Evolutionary conservation across 1,140 invertebrate genomes (phyloP), one percentile per base, ranked within the genome.

Genomic region (Hylaeus volcanicus): DNA sequence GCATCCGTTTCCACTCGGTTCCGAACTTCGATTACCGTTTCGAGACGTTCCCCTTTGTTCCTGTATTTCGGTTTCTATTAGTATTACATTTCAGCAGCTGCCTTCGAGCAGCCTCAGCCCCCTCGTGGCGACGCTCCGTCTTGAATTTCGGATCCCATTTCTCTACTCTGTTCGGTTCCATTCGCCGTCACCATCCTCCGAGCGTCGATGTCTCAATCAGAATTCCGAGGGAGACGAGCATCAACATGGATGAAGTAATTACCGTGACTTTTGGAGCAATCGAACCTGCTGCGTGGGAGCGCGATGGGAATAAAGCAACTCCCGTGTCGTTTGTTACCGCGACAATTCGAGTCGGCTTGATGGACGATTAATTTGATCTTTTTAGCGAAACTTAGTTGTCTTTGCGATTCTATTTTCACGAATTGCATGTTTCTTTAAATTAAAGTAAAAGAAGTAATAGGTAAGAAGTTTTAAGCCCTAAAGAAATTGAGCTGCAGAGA

Each of bases 31-130:
- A 72, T 69, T 78, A 78, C 68, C 56, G 45, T 71, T 39, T 53
- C 68, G 12, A 63, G 56, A 6, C 15, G 37, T 39, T 39, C 1
- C 43, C 66, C 56, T 78, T 78, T 72, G 68, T 72, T 63, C 11
- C 68, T 12, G 56, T 72, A 43, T 78, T 78, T 78, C 68, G 75
- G 39, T 71, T 72, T 78, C 75, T 78, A 78, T 72, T 53, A 53
- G 75, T 78, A 72, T 53, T 78, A 72, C 68, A 37, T 78, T 63
- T 55, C 58, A n/a, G 4, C 75, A 53, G 37, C 45, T 78, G 68
- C 71, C 75, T 71, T 71, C 66, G 66, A 1, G 56, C 2, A 1
- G 15, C 55, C 37, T 5, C n/a, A n/a, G n/a, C 61, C n/a, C 48
- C 8, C 14, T 15, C 14, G 26, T 26, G 26, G 26, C 26, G 26